Conservation (phyloP, 2,797 vertebrate genomes). For the Peromyscus attwateri region DNA sequence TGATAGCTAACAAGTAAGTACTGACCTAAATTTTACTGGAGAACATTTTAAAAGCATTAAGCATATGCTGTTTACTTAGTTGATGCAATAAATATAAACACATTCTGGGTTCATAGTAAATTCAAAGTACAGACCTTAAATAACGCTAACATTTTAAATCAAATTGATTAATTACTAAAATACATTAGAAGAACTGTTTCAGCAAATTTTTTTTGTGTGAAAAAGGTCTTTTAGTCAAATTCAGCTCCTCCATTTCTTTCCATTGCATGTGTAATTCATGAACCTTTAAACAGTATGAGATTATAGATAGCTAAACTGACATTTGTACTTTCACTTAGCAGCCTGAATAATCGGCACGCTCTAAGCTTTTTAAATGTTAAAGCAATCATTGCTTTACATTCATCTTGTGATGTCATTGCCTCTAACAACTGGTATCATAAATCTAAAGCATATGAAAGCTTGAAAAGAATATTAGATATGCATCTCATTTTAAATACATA, state of each 20-base stretch:
- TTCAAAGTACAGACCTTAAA: conserved; percentile 84
- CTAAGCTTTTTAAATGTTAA: conserved; percentile 86
- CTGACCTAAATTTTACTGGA: conserved; percentile 80
- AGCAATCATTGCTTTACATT: conserved; percentile 88
- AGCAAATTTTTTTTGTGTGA: conserved; percentile 86
- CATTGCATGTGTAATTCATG: conserved; percentile 89
- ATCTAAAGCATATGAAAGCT: conserved; percentile 85
- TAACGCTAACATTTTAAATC: conserved; percentile 85
- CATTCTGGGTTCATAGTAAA: conserved; percentile 80
- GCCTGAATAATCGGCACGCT: conserved; percentile 87
- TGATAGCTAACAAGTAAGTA: conserved; percentile 62
- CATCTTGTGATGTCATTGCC: conserved; percentile 90
- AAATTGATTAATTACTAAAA: conserved; percentile 87
- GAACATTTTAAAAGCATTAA: conserved; percentile 82
- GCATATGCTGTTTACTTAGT: conserved; percentile 82
- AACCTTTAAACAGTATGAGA: conserved; percentile 86
- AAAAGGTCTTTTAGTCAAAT: conserved; percentile 86
- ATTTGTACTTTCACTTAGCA: conserved; percentile 88
- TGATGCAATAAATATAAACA: conserved; percentile 83
- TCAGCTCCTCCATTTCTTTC: conserved; percentile 82
- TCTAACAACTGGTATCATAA: conserved; percentile 85
- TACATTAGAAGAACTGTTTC: conserved; percentile 86
- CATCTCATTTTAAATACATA: conserved; percentile 85
- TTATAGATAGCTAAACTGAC: conserved; percentile 88
- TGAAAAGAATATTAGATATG: conserved; percentile 81